Conservation (phyloP, 1,140 invertebrate genomes). For the Trinorchestia longiramus region DNA sequence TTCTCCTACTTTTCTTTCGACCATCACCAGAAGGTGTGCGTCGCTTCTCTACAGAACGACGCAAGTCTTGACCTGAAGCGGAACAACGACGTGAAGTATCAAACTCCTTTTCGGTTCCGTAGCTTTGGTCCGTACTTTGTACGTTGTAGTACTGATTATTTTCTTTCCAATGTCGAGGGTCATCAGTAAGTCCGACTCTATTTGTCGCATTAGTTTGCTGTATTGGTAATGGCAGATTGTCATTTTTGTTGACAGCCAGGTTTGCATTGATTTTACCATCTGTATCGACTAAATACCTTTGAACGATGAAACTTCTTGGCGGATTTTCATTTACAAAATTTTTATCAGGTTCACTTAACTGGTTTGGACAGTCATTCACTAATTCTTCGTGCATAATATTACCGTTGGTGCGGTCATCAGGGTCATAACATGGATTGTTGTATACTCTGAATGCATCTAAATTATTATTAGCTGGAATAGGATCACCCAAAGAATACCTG, state of each 20-base stretch:
- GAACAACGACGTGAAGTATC: neutral
- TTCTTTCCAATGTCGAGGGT: neutral
- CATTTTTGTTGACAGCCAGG: neutral
- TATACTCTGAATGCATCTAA: constrained; percentile 38
- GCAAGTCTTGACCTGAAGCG: neutral
- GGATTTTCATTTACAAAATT: neutral
- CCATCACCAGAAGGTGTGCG: neutral
- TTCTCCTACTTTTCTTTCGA: neutral
- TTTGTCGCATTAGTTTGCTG: neutral
- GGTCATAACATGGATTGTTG: constrained; percentile 43
- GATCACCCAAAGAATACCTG: neutral
- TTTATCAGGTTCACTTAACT: neutral
- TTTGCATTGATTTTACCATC: neutral
- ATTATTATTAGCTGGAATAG: neutral
- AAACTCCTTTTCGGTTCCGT: neutral
- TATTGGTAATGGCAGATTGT: neutral
- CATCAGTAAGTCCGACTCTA: neutral
- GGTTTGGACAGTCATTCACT: neutral
- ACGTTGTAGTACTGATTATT: neutral
- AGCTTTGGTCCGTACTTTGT: neutral
- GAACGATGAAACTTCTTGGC: neutral
- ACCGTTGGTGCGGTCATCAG: constrained; percentile 15
- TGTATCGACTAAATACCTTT: neutral
- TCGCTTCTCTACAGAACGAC: neutral
- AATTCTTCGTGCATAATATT: neutral